phyloP scores from a whole-genome alignment of 2,113 vertebrate genomes.

The Cryptomyrus ogoouensis region DNA sequence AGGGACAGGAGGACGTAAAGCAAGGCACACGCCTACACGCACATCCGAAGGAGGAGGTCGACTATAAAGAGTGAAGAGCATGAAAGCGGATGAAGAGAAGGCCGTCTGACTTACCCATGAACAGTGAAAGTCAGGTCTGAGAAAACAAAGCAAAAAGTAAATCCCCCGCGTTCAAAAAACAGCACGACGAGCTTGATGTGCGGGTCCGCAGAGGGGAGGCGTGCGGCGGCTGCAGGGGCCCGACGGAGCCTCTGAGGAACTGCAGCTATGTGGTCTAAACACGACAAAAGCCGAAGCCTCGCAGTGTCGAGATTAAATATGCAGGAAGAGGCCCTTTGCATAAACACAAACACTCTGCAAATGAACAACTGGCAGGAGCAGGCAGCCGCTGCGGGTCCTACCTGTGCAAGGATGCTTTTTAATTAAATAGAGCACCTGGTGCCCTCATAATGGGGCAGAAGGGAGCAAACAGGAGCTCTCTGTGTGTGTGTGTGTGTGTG shows the following conservation, averaged over 20 bases:
- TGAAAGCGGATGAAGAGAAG: conserved; percentile 28
- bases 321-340: conserved; percentile 96
- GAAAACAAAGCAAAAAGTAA: conserved; percentile 28
- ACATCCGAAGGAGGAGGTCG: neutral
- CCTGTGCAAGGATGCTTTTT: conserved; percentile 73
- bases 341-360: conserved; percentile 98
- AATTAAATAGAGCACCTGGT: conserved; percentile 47
- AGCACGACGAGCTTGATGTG: conserved; percentile 53
- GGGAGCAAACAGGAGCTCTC: neutral
- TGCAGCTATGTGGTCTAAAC: conserved; percentile 94
- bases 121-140: conserved; percentile 53
- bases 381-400: conserved; percentile 78
- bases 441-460: conserved; percentile 20
- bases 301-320: conserved; percentile 84
- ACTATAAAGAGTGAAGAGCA: neutral
- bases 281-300: conserved; percentile 91
- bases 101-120: conserved; percentile 74
- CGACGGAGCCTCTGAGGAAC: conserved; percentile 66
- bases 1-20: neutral
- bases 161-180: conserved; percentile 53
- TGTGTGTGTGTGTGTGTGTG: neutral
- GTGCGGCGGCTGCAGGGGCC: conserved; percentile 40
- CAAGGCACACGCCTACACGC: neutral
- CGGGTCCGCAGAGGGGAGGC: conserved; percentile 14
- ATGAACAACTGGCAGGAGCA: conserved; percentile 83